These are phyloP conservation scores for Rhineura floridana DNA, from an alignment of 2,113 vertebrate species.

Conservation along the genomic window DNA sequence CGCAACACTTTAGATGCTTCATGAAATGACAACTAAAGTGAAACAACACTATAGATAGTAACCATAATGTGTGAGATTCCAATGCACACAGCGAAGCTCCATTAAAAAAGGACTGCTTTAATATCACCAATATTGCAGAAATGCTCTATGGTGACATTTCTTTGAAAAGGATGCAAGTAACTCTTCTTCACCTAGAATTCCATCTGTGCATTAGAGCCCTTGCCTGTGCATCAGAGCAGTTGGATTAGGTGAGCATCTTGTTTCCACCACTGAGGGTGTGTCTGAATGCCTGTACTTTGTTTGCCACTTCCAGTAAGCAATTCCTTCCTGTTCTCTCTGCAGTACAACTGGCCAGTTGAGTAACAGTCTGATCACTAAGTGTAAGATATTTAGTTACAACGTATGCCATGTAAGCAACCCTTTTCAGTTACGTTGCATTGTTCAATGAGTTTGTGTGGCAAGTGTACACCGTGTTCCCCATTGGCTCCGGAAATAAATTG, in stretches of 20 bases:
- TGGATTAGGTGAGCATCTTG: background rate
- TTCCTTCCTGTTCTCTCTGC: background rate
- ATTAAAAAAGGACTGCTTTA: background rate
- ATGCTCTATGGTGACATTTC: background rate
- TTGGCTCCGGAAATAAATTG: too few species aligned
- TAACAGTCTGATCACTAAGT: background rate
- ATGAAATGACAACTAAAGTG: background rate
- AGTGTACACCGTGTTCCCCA: too few species aligned
- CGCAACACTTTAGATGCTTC: accelerated
- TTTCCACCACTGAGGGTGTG: background rate
- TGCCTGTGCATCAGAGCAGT: background rate
- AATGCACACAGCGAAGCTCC: background rate
- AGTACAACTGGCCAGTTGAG: background rate
- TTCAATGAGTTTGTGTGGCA: background rate
- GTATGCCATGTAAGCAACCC: background rate
- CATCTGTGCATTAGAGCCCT: background rate
- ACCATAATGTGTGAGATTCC: background rate
- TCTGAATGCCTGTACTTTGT: background rate
- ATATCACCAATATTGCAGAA: background rate
- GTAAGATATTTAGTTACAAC: background rate
- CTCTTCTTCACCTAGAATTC: background rate
- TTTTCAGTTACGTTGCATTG: background rate
- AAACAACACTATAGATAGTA: background rate
- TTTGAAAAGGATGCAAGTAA: background rate
- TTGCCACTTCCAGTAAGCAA: background rate